Conservation (phyloP, 2,888 invertebrate genomes). For the Candidula unifasciata region DNA sequence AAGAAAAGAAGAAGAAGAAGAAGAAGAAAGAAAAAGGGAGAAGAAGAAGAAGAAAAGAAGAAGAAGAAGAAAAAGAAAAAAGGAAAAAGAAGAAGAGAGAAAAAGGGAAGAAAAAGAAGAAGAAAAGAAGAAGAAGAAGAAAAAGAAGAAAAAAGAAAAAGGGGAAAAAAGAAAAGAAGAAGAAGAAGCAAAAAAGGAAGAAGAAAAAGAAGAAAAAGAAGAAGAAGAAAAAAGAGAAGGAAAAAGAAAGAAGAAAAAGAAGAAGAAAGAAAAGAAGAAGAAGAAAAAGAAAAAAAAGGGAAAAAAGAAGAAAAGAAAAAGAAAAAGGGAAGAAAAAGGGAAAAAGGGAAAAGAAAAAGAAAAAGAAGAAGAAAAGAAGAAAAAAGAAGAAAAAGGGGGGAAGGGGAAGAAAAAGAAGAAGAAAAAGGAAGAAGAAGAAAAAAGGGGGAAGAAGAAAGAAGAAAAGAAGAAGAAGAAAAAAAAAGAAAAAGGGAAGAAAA, state of each 20-base stretch:
- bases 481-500: too few species aligned
- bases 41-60: not conserved
- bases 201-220: not conserved
- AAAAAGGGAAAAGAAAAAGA: not conserved
- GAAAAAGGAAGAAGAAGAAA: too few species aligned
- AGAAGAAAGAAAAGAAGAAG: not conserved
- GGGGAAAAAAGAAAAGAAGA: too few species aligned
- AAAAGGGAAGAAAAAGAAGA: not conserved
- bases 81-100: not conserved
- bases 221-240: not conserved
- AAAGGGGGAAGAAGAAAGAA: too few species aligned
- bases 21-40: slow-evolving; percentile 3
- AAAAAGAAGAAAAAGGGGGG: not conserved
- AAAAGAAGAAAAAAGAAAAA: not conserved
- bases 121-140: not conserved
- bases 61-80: not conserved
- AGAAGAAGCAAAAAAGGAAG: too few species aligned
- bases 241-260: not conserved
- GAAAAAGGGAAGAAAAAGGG: too few species aligned
- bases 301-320: not conserved
- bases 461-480: too few species aligned
- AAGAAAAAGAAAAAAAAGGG: not conserved
- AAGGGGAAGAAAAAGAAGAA: too few species aligned
- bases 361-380: not conserved
- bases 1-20: not conserved